A percentile compares a stretch with the other conserved stretches of the same genome.
Conservation (phyloP, 2,888 invertebrate genomes). For the Iselma pallidipennis region DNA sequence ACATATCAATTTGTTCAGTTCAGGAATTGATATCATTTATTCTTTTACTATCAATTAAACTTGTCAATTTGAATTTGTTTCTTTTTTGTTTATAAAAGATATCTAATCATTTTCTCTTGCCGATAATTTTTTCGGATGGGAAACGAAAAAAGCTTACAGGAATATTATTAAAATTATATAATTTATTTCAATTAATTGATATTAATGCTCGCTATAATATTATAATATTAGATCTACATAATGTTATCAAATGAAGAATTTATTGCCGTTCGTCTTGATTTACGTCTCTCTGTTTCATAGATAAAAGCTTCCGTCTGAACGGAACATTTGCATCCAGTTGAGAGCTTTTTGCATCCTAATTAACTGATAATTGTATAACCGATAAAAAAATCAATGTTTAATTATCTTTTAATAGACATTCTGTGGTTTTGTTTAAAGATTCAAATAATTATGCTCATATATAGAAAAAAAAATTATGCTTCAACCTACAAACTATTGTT, state of each 20-base stretch:
- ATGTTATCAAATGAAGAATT: constrained; percentile 1
- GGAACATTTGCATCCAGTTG: background rate
- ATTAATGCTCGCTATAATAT: constrained; percentile 12
- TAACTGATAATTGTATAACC: background rate
- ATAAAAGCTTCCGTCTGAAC: background rate
- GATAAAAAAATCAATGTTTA: too few relatives aligned
- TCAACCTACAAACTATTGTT: constrained; percentile 25
- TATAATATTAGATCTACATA: constrained; percentile 9
- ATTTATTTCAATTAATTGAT: constrained; percentile 18
- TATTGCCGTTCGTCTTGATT: background rate
- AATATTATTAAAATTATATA: background rate
- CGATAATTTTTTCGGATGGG: background rate
- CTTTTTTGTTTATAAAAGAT: constrained; percentile 2
- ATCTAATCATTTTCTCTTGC: background rate
- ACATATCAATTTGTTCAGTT: constrained; percentile 28
- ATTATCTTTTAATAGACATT: too few relatives aligned
- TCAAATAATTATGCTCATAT: too few relatives aligned
- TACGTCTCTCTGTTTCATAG: background rate
- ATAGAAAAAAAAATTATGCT: too few relatives aligned
- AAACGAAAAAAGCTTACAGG: too few relatives aligned
- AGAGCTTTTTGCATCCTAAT: background rate
- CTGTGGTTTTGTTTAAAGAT: too few relatives aligned
- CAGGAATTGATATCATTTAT: constrained; percentile 22
- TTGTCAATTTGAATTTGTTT: constrained; percentile 24
- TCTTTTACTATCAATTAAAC: constrained; percentile 22